Evolutionary conservation across 2,113 vertebrate species (phyloP), one percentile per base, ranked within the genome.

Genomic region (Pseudonaja textilis): DNA sequence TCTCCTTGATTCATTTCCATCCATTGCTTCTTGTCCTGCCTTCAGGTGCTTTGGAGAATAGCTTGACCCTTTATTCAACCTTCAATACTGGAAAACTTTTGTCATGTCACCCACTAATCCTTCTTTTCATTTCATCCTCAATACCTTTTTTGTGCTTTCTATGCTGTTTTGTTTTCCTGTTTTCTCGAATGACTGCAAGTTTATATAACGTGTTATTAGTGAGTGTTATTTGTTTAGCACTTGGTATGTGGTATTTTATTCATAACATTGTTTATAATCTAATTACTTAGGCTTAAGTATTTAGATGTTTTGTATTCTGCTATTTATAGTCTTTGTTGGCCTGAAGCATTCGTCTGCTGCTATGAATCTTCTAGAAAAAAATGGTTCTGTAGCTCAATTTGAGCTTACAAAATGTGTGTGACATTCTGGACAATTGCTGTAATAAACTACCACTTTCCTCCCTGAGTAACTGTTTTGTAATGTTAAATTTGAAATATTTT

Each of bases 381-480:
- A 81, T 42, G 34, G 0, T 81, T 42, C 34, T 81, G 34, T 42
- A 42, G 8, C 34, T 81, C 18, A 81, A 81, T 81, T 9, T 42
- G 34, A 81, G 18, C 7, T 39, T 22, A 81, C 74, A 42, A 81
- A 81, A 81, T 7, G 8, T 39, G 74, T 22, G 4, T 10, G 74
- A 22, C 18, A 81, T 81, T 39, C 18, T 81, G 18, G 74, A 22
- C 69, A 39, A 81, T 81, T 7, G 34, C 18, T 1, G 74, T 20
- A 9, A 81, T 81, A 81, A 81, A 42, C 7, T 81, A 81, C 74
- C 14, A 55, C 50, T 29, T 23, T 81, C 14, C 29, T 89, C 54
- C 25, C 88, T 50, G 39, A 26, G 11, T 93, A 95, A 89, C 90
- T 87, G 5, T 69, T 20, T 47, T 91, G 87, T 95, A 92, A 94